Evolutionary conservation across 2,888 invertebrate genomes (phyloP), one percentile per base, ranked within the genome.

Genomic region (Lepidocyrtoides sp.): DNA sequence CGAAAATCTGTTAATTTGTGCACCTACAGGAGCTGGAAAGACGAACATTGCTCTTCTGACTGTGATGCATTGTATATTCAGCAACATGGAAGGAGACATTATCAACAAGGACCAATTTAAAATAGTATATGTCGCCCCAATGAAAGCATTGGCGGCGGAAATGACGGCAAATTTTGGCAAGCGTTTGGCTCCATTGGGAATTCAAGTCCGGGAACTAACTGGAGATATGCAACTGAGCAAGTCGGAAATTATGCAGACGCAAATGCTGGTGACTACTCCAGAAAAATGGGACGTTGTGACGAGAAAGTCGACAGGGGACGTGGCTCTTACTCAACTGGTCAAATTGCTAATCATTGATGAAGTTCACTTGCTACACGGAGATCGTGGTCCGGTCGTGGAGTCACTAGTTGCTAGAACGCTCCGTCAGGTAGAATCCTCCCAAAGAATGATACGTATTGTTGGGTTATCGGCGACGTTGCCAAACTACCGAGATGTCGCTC

Each of bases 251-350:
- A 96, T 97, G 69, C 97, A 98, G 95, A 99, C 99, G 0, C 99
- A 99, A 95, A 99, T 99, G 97, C 96, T 99, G 72, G 98, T 99
- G 0, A 93, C 99, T 0, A 99, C 99, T 0, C 99, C 99, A 0
- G 99, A 99, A 95, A 99, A 99, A 95, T 99, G 99, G 99, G 99
- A 99, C 95, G 99, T 99, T 5, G 98, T 99, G 0, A 99, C 99
- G 0, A 96, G 99, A 93, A 99, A 99, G 95, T 98, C 98, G 17
- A 97, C 97, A 32, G 97, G 98, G 7, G 99, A 99, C 95, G 97
- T 98, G 4, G 98, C 98, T 81, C 96, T 99, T 48, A 97, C 98
- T 0, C 97, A 98, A 93, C 96, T 99, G 86, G 99, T 99, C 0
- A 98, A 98, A 94, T 96, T 99, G 29, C 96, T 99, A 5, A 99